Evolutionary conservation across 2,113 vertebrate genomes (phyloP), one percentile per base, ranked within the genome.

Genomic region (Mola mola): DNA sequence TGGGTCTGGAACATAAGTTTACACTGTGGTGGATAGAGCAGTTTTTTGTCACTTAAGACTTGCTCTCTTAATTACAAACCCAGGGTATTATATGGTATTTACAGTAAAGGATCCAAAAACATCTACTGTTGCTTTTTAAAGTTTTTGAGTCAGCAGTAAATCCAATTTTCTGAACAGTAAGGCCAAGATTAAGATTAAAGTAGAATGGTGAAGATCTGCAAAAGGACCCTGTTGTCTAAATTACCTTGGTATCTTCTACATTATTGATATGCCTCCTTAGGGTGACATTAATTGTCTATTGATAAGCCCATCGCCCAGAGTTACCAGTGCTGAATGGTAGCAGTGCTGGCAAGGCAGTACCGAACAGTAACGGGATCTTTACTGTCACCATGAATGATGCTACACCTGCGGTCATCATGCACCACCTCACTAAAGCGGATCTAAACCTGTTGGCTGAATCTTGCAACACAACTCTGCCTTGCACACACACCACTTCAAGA

Each of bases 221-320:
- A 47, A 26, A 16, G 8, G 9, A 22, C 8, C 8, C 5, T 24
- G 4, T 76, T 76, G 53, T 79, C 42, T 44, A 41, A 63, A 70
- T 60, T 15, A 63, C 50, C 49, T 24, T 17, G 16, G 58, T 42
- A 37, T 63, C 47, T 7, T 47, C 44, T 80, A 19, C 67, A 82
- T 83, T 72, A 84, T 85, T 76, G 62, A 82, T 65, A 66, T 5
- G 44, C 40, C 59, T 86, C 70, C 80, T 87, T 86, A 81, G 61
- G 61, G 22, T 0, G 17, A 69, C 75, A 81, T 83, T 42, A 72
- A 82, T 86, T 68, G 64, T 50, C 51, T 72, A 66, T 86, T 66
- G 75, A 58, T 56, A 68, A 34, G 59, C 17, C 41, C 49, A 52
- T 76, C 11, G 38, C 79, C 65, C 33, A 40, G 50, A 77, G 73